Percentiles rank a stretch among this genome's conserved stretches.
Conservation (phyloP, 2,888 invertebrate species). For the Melinopterus prodromus region DNA sequence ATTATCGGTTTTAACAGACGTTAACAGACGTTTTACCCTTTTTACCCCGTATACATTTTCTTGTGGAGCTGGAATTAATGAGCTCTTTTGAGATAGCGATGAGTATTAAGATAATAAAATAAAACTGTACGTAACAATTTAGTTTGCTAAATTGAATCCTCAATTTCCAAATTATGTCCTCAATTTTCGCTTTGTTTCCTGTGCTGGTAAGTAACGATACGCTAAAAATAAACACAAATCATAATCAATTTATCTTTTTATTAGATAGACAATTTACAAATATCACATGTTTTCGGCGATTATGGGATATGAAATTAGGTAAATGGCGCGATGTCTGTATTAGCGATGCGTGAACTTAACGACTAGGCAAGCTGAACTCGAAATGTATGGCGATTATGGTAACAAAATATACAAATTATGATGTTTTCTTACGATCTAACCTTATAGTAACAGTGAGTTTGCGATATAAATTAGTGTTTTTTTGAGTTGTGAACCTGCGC, state of each 20-base stretch:
- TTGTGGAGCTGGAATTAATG: too few relatives aligned
- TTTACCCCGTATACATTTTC: too few relatives aligned
- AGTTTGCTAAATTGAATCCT: too few relatives aligned
- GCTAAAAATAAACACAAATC: neutral
- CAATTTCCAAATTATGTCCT: too few relatives aligned
- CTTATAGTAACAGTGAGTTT: neutral
- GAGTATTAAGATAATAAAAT: too few relatives aligned
- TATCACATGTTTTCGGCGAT: neutral
- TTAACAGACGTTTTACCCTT: too few relatives aligned
- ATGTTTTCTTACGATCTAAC: neutral
- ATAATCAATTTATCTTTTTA: neutral
- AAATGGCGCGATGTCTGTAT: neutral
- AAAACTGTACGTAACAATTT: too few relatives aligned
- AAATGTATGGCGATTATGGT: neutral
- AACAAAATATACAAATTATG: neutral
- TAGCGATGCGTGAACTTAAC: neutral
- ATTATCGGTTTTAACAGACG: too few relatives aligned
- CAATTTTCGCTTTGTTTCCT: too few relatives aligned
- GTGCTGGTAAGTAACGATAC: too few relatives aligned
- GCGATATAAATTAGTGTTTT: constrained; percentile 29
- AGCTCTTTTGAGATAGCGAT: too few relatives aligned
- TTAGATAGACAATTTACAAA: neutral
- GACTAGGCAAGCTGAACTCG: neutral
- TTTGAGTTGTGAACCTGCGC: constrained; percentile 71
- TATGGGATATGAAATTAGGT: neutral